Evolutionary conservation across 2,797 vertebrate genomes (phyloP).

Genomic region (Phoeniculus purpureus): DNA sequence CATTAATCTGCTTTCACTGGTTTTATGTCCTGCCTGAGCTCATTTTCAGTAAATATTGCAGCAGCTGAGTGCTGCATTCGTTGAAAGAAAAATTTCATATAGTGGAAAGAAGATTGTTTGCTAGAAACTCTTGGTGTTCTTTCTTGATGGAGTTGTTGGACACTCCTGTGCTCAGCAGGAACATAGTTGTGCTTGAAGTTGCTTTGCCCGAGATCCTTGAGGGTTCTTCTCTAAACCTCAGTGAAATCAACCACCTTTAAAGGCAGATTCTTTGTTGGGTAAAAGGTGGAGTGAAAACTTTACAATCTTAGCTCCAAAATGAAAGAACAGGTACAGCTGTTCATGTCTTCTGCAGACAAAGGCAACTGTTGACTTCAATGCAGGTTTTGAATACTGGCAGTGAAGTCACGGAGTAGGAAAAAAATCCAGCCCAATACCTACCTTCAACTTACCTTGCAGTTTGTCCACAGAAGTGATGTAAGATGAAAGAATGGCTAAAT

Average conservation of each 20-base stretch:
- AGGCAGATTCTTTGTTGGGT: background rate
- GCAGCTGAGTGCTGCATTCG: background rate
- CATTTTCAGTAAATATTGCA: background rate
- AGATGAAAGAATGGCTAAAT: background rate
- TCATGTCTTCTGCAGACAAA: background rate
- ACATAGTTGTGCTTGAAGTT: background rate
- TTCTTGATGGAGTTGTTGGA: background rate
- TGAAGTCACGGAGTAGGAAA: background rate
- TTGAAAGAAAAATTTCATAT: background rate
- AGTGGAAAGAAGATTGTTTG: background rate
- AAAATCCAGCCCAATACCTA: background rate
- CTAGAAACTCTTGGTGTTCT: background rate
- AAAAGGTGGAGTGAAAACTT: background rate
- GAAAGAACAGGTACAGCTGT: rapidly evolving
- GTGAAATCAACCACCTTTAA: background rate
- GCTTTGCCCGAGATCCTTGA: background rate
- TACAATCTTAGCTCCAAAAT: background rate
- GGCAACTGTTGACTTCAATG: background rate
- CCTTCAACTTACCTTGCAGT: background rate
- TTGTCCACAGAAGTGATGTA: background rate
- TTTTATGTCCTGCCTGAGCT: background rate
- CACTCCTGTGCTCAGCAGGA: background rate
- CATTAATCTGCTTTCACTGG: background rate
- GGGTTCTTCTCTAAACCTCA: background rate
- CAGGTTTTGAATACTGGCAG: background rate